Percentiles rank a stretch among this genome's conserved stretches.
phyloP scores from a whole-genome alignment of 30 jellyfish, hydroid and myxozoan genomes.

The Rhopilema esculentum region DNA sequence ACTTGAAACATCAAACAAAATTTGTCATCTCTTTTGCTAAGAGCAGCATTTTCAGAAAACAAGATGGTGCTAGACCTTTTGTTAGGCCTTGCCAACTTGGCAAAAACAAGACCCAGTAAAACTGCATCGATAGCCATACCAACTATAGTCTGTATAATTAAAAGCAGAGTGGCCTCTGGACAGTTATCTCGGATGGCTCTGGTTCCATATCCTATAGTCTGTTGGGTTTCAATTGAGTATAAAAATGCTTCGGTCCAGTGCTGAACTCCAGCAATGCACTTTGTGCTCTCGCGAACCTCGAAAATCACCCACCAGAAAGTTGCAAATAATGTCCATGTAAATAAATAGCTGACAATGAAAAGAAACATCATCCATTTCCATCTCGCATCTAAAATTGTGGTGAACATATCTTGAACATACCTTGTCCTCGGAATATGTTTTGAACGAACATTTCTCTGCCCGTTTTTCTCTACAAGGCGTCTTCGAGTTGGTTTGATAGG shows the following conservation, averaged over 20 bases:
- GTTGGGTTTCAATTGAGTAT: constrained; percentile 87
- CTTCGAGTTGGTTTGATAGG: constrained; percentile 65
- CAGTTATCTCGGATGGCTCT: constrained; percentile 80
- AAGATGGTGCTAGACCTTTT: constrained; percentile 84
- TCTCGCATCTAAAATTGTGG: constrained; percentile 92
- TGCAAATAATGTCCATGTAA: constrained; percentile 83
- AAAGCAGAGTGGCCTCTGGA: constrained; percentile 83
- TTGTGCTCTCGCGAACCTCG: constrained; percentile 20
- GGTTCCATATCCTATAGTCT: constrained; percentile 96
- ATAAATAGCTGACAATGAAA: constrained; percentile 65
- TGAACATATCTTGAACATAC: constrained; percentile 82
- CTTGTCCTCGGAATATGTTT: constrained; percentile 77
- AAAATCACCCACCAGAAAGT: constrained; percentile 89
- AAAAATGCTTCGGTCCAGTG: constrained; percentile 82
- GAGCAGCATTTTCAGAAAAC: constrained; percentile 89
- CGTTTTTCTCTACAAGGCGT: constrained; percentile 91
- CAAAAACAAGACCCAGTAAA: constrained; percentile 81
- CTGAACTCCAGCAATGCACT: constrained; percentile 72
- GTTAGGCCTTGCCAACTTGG: constrained; percentile 95
- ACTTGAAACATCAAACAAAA: constrained; percentile 85
- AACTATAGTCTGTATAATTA: constrained; percentile 75
- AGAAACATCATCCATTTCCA: constrained; percentile 93
- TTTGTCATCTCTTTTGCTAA: constrained; percentile 85
- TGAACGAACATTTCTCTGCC: constrained; percentile 89
- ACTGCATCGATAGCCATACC: constrained; percentile 86